Percentiles rank a stretch among this genome's conserved stretches.
These are phyloP conservation scores for Drosophila truncata DNA, from an alignment of 1,140 invertebrate genomes.

Conservation along the genomic window DNA sequence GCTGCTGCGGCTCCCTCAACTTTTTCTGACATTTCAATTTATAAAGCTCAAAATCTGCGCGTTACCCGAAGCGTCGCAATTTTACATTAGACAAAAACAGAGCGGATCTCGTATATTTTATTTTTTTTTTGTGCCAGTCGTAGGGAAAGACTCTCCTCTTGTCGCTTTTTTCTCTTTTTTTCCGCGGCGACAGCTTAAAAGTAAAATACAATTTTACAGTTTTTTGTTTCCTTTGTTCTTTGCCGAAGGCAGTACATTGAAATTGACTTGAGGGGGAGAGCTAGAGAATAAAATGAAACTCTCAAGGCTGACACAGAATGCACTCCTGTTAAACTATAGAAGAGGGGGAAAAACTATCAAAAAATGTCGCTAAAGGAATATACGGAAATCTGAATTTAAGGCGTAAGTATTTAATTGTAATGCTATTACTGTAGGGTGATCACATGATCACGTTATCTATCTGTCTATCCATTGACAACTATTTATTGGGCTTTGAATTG, in stretches of 20 bases:
- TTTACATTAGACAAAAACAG: slow-evolving; percentile 74
- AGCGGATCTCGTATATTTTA: slow-evolving; percentile 30
- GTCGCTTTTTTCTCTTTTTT: slow-evolving; percentile 3
- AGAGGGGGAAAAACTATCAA: background rate
- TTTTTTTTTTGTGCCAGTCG: slow-evolving; percentile 19
- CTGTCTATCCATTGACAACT: background rate
- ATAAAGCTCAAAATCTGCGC: slow-evolving; percentile 82
- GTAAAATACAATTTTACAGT: slow-evolving; percentile 73
- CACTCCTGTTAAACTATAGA: slow-evolving; percentile 12
- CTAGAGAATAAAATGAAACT: slow-evolving; percentile 19
- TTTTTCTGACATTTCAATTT: slow-evolving; percentile 84
- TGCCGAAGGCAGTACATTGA: slow-evolving; percentile 68
- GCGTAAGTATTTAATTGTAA: background rate
- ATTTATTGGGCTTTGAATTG: slow-evolving; percentile 7
- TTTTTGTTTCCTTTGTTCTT: slow-evolving; percentile 35
- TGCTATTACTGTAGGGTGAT: too few species aligned
- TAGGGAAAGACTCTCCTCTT: slow-evolving; percentile 1
- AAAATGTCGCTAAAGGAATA: slow-evolving; percentile 21
- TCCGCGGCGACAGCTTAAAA: slow-evolving; percentile 58
- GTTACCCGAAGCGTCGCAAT: slow-evolving; percentile 71
- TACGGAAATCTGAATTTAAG: background rate
- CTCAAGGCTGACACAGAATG: slow-evolving; percentile 18
- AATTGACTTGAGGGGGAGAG: slow-evolving; percentile 56
- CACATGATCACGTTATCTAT: too few species aligned
- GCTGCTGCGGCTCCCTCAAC: slow-evolving; percentile 57